Percentiles rank a stretch among this genome's conserved stretches.
Conservation (phyloP, 2,797 vertebrate species). For the Thunnus albacares region DNA sequence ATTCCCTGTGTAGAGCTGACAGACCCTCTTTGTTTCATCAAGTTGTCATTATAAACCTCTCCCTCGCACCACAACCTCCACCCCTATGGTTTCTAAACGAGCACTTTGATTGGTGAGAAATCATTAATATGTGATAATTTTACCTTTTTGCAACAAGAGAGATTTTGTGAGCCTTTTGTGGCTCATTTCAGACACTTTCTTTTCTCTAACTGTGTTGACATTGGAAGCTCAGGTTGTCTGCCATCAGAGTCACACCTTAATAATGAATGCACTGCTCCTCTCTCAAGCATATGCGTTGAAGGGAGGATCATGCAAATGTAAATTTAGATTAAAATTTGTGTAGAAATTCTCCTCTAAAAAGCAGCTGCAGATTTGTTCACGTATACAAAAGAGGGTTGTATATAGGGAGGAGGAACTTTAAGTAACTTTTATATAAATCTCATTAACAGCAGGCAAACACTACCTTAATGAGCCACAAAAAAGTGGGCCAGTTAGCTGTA, state of each 20-base stretch:
- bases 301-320: background rate
- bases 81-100: conserved; percentile 9
- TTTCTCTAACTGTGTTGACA: background rate
- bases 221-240: background rate
- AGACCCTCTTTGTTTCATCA: conserved; percentile 22
- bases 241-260: background rate
- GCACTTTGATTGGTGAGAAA: conserved; percentile 25
- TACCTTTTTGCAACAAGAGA: conserved; percentile 17
- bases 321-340: background rate
- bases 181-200: conserved; percentile 7
- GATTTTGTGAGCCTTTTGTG: conserved; percentile 3
- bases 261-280: conserved; percentile 11
- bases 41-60: conserved; percentile 21
- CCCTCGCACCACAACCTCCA: conserved; percentile 7
- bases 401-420: too few relatives aligned
- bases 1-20: conserved; percentile 20
- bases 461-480: background rate
- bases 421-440: background rate
- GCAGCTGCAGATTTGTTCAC: background rate
- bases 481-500: background rate
- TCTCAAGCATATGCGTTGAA: background rate
- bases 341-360: background rate
- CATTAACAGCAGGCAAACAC: background rate
- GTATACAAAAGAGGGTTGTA: background rate
- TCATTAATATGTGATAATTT: conserved; percentile 43